Evolutionary conservation across 2,888 invertebrate genomes (phyloP).

Genomic region (Drosophila maculinotata): DNA sequence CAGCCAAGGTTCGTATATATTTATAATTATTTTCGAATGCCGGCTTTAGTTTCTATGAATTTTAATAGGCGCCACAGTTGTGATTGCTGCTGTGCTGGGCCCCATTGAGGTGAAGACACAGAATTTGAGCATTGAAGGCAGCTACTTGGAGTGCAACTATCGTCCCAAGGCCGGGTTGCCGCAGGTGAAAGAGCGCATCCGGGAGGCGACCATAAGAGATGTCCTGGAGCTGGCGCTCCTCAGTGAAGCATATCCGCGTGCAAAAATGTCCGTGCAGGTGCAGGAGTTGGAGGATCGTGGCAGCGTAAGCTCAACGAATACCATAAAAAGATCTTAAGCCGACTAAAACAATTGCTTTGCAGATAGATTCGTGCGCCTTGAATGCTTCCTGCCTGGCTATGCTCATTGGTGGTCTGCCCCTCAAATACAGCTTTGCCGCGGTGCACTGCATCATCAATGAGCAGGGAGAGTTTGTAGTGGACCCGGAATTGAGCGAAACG

Average conservation of each 20-base stretch:
- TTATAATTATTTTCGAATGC: background rate
- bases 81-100: constrained; percentile 92
- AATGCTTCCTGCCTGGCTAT: constrained; percentile 94
- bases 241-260: constrained; percentile 91
- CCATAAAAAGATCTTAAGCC: no score
- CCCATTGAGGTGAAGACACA: constrained; percentile 92
- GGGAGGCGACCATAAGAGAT: constrained; percentile 91
- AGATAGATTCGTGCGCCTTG: constrained; percentile 91
- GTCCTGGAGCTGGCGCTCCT: constrained; percentile 91
- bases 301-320: constrained; percentile 87
- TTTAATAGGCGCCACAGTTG: constrained; percentile 90
- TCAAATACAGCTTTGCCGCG: constrained; percentile 93
- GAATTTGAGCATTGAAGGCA: constrained; percentile 91
- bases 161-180: constrained; percentile 91
- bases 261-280: constrained; percentile 91
- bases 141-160: constrained; percentile 90
- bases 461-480: constrained; percentile 87
- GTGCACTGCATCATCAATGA: constrained; percentile 90
- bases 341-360: constrained; percentile 12
- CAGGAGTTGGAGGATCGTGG: constrained; percentile 95
- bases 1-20: constrained; percentile 89
- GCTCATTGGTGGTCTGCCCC: constrained; percentile 92
- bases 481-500: constrained; percentile 87
- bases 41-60: constrained; percentile 12
- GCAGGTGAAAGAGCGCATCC: constrained; percentile 89